Evolutionary conservation across 1,140 invertebrate genomes (phyloP), one percentile per base, ranked within the genome.

Genomic region (Sycobia sp.): DNA sequence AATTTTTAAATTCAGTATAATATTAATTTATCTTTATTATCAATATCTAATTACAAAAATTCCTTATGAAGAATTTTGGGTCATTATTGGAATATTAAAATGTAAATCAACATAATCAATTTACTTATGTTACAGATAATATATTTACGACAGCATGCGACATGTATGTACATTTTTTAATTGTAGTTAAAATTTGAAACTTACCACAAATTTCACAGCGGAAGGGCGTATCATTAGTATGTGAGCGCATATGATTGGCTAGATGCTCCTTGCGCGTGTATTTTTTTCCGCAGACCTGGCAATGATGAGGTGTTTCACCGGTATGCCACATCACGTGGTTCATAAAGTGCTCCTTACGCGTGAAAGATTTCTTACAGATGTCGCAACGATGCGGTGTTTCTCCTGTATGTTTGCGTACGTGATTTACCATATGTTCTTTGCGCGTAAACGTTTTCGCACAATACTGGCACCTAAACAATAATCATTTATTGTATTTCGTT

Each of bases 171-270:
- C n/a, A n/a, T n/a, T 4, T 39, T 39, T 39, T 39, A 39, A 39
- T 43, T 43, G 16, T 43, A 16, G 8, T 16, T 18, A 20, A 43
- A 43, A 32, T 11, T n/a, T 20, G 9, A 23, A 44, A 77, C 75
- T 85, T 81, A 74, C 89, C 89, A 80, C 93, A 95, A 76, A 91
- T 89, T 78, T 91, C 89, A 79, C 90, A 92, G 69, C 88, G 85
- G 79, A 89, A 90, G 61, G 88, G 88, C 43, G 88, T 89, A 75
- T 94, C 93, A 69, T 93, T 93, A 62, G 93, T 95, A 74, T 91
- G 90, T 39, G 89, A 89, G 56, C 89, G 84, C 87, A 90, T 88
- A 78, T 91, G 89, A 77, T 90, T 90, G 62, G 87, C 85, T 70
- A 90, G 84, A 81, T 91, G 89, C 76, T 91, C 89, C 77, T 90